These are phyloP conservation scores for Bombycilla garrulus DNA, from an alignment of 2,113 vertebrate genomes.

Conservation along the genomic window DNA sequence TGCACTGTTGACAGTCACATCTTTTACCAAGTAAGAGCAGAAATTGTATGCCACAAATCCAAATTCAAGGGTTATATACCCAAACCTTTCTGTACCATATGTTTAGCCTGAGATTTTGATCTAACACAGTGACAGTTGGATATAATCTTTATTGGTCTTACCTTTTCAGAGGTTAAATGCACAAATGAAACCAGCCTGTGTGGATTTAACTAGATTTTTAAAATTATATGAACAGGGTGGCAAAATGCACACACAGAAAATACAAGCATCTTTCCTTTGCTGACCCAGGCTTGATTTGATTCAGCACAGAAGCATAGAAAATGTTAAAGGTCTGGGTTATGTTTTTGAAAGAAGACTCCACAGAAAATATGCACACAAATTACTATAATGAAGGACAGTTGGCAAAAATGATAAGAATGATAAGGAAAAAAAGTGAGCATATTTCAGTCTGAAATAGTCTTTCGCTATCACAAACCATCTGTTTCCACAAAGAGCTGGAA, in stretches of 20 bases:
- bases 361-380: constrained; percentile 52
- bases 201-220: constrained; percentile 38
- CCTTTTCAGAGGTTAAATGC: constrained; percentile 56
- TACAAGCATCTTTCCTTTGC: background rate
- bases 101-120: constrained; percentile 36
- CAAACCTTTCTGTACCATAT: constrained; percentile 24
- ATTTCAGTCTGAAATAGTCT: constrained; percentile 36
- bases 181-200: constrained; percentile 57
- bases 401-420: constrained; percentile 28
- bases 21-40: constrained; percentile 9
- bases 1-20: background rate
- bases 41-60: constrained; percentile 9
- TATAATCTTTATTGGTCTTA: constrained; percentile 56
- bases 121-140: constrained; percentile 55
- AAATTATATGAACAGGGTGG: constrained; percentile 19
- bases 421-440: constrained; percentile 17
- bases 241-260: constrained; percentile 43
- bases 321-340: constrained; percentile 44
- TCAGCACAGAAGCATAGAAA: constrained; percentile 41
- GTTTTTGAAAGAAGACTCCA: constrained; percentile 59
- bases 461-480: constrained; percentile 31
- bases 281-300: constrained; percentile 28
- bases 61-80: constrained; percentile 22
- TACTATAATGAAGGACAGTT: constrained; percentile 67
- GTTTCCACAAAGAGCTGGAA: constrained; percentile 35